A percentile compares a stretch with the other conserved stretches of the same genome.
Evolutionary conservation across 2,888 invertebrate species (phyloP).

Genomic region (Eledona agricola): DNA sequence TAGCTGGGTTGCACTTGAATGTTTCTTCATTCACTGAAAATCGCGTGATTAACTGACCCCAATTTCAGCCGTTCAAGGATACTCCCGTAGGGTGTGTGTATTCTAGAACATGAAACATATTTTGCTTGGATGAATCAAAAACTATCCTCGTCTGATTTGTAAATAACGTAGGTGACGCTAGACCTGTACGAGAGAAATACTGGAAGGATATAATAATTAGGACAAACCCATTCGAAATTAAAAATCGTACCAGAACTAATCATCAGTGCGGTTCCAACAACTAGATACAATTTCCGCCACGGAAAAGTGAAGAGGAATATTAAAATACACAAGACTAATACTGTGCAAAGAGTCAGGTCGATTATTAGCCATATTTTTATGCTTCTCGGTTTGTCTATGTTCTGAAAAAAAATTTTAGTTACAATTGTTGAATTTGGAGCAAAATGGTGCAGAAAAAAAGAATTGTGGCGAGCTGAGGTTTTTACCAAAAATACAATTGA

Average conservation of each 20-base stretch:
- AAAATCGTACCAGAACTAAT: not conserved
- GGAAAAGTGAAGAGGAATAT: not conserved
- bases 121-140: not conserved
- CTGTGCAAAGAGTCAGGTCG: not conserved
- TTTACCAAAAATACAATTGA: too few species aligned
- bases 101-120: too few species aligned
- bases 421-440: not conserved
- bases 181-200: constrained; percentile 3
- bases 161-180: constrained; percentile 1
- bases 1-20: too few species aligned
- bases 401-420: not conserved
- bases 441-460: not conserved
- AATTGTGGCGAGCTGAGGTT: too few species aligned
- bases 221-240: not conserved
- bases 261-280: constrained; percentile 1
- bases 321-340: constrained; percentile 4
- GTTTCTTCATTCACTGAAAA: too few species aligned
- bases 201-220: not conserved
- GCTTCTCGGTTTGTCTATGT: not conserved
- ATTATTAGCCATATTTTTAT: not conserved
- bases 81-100: too few species aligned
- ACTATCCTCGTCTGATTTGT: constrained; percentile 1
- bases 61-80: too few species aligned
- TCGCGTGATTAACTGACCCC: too few species aligned
- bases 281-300: not conserved